A percentile compares a stretch with the other conserved stretches of the same genome.
phyloP scores from a whole-genome alignment of 2,797 vertebrate genomes.

The Oreortyx pictus region DNA sequence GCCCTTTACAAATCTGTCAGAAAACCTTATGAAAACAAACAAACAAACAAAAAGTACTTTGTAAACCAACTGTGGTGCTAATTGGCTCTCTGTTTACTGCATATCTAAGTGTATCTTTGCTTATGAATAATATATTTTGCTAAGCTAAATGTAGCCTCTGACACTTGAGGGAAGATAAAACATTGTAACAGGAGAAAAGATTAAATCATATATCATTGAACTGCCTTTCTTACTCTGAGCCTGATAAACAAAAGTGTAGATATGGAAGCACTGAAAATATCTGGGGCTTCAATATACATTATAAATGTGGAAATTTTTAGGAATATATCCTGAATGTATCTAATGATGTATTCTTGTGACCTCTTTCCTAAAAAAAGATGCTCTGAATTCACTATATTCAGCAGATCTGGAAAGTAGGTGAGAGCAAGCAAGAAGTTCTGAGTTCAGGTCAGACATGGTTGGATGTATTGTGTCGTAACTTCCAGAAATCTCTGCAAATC shows the following conservation, averaged over 20 bases:
- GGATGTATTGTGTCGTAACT: background rate
- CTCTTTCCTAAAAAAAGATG: background rate
- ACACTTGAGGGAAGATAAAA: background rate
- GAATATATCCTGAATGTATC: background rate
- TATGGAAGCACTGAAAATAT: background rate
- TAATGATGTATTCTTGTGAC: background rate
- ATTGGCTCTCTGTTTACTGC: conserved; percentile 65
- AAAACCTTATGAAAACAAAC: conserved; percentile 75
- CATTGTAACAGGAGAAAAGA: background rate
- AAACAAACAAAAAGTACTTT: conserved; percentile 75
- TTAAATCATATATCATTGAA: background rate
- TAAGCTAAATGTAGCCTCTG: conserved; percentile 13
- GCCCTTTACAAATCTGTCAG: conserved; percentile 79
- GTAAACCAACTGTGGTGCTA: conserved; percentile 74
- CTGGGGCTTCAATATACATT: background rate
- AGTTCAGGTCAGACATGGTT: background rate
- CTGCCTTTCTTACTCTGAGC: background rate
- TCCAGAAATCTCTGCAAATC: background rate
- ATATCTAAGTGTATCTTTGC: conserved; percentile 19
- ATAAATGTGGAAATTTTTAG: background rate
- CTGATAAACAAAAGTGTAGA: background rate
- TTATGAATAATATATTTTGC: conserved; percentile 48
- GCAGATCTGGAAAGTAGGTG: background rate
- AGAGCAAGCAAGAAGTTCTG: background rate
- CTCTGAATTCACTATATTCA: background rate